These are phyloP conservation scores for Dreissena rostriformis DNA, from an alignment of 1,140 invertebrate species.

Conservation along the genomic window DNA sequence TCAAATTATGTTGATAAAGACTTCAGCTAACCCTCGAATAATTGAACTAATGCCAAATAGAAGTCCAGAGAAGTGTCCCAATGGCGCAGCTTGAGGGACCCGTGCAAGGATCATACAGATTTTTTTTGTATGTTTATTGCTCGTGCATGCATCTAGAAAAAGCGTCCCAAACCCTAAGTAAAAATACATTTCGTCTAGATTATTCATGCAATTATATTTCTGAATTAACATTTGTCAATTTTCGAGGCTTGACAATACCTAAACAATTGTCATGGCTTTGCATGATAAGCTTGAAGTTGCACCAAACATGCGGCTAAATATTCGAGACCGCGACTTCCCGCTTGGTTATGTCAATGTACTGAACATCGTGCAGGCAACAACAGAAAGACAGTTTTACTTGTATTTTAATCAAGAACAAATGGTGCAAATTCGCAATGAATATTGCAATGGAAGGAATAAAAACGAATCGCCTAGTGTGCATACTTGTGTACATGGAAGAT, in stretches of 20 bases:
- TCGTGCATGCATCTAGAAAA: no score
- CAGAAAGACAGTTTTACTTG: constrained; percentile 84
- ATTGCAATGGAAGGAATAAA: constrained; percentile 67
- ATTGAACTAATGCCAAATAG: no score
- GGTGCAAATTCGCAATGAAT: constrained; percentile 87
- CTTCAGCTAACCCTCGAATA: no score
- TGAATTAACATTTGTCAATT: not conserved
- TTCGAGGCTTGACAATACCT: constrained; percentile 39
- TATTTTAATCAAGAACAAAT: constrained; percentile 86
- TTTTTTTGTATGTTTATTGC: no score
- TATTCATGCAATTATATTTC: constrained; percentile 4
- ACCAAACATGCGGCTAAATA: constrained; percentile 48
- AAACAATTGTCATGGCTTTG: constrained; percentile 48
- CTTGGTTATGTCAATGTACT: constrained; percentile 82
- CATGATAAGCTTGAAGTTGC: constrained; percentile 37
- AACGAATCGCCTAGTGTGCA: constrained; percentile 56
- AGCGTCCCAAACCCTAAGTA: no score
- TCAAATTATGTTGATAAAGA: no score
- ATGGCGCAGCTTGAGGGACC: no score
- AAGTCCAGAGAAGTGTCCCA: no score
- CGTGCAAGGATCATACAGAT: no score
- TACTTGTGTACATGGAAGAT: constrained; percentile 61
- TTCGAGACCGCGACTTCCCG: constrained; percentile 65
- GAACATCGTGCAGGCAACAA: constrained; percentile 84
- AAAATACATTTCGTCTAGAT: no score